phyloP scores from a whole-genome alignment of 2,113 vertebrate species.

The Nesogale talazaci region DNA sequence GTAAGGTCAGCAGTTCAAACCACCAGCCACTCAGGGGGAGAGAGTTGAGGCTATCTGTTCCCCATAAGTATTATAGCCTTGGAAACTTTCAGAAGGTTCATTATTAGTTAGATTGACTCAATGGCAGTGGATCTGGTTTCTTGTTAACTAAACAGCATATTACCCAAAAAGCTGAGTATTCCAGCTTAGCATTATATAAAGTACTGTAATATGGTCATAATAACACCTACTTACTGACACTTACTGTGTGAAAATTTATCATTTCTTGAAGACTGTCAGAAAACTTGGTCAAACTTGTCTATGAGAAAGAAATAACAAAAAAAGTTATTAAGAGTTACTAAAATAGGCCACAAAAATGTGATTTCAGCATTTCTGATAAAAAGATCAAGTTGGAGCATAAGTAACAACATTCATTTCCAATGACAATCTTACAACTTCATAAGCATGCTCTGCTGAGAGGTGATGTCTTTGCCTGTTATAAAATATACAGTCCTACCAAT shows the following conservation, averaged over 20 bases:
- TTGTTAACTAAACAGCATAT: background rate
- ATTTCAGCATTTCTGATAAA: constrained; percentile 46
- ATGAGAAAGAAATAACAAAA: constrained; percentile 76
- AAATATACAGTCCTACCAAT: background rate
- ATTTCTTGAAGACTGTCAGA: constrained; percentile 98
- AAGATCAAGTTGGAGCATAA: constrained; percentile 46
- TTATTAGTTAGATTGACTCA: too few relatives aligned
- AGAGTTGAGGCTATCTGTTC: too few relatives aligned
- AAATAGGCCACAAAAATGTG: constrained; percentile 61
- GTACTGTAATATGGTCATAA: background rate
- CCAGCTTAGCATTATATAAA: constrained; percentile 32
- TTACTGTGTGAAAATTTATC: constrained; percentile 98
- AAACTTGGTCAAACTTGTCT: constrained; percentile 96
- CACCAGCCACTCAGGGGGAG: too few relatives aligned
- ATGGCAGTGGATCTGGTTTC: too few relatives aligned
- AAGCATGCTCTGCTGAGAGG: background rate
- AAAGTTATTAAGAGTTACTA: constrained; percentile 44
- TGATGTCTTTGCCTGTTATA: background rate
- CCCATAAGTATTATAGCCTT: too few relatives aligned
- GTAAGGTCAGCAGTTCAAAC: too few relatives aligned
- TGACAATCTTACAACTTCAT: background rate
- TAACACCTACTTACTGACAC: constrained; percentile 77
- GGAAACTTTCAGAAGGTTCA: too few relatives aligned
- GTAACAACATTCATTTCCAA: constrained; percentile 48
- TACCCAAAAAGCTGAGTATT: background rate